Evolutionary conservation across 2,888 invertebrate genomes (phyloP), one percentile per base, ranked within the genome.

Genomic region (Sclerodermus sp.): DNA sequence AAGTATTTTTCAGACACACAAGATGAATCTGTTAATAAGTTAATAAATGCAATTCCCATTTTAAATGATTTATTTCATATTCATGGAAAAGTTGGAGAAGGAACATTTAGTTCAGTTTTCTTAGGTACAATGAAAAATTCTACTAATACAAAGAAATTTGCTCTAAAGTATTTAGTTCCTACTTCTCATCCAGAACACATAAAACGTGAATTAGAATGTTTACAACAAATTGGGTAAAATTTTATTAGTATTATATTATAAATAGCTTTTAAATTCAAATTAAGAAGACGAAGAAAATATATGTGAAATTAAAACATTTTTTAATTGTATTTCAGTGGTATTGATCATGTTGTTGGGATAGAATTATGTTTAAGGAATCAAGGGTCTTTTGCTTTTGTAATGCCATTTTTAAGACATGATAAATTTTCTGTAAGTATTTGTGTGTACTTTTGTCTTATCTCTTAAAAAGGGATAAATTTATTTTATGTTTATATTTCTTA

Each of bases 61-160:
- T 72, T 89, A 58, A 82, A 83, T 37, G 82, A 83, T 57, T 80
- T 85, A 56, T 89, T 89, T 69, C 80, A 85, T 58, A 80, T 90
- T 31, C 86, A 87, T 71, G 82, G 82, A 34, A 88, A 89, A 68
- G 87, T 91, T 63, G 91, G 91, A 0, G 87, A 88, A 79, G 93
- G 93, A 14, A 91, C 93, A 1, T 94, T 94, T 71, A 93, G 93
- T 73, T 89, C 89, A 0, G 94, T 94, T 17, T 91, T 89, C 68
- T 78, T 92, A 65, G 93, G 90, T 1, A 86, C 86, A 1, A 76
- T 90, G 45, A 85, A 84, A 71, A 63, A 78, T 64, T 79, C 80
- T 70, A 58, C 78, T 55, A 76, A 79, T 1, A 72, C 79, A 46
- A 82, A 83, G 42, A 82, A 85, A 58, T 92, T 87, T 79, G 94